Evolutionary conservation across 2,113 vertebrate species (phyloP), one percentile per base, ranked within the genome.

Genomic region (Vulpes ferrilata): DNA sequence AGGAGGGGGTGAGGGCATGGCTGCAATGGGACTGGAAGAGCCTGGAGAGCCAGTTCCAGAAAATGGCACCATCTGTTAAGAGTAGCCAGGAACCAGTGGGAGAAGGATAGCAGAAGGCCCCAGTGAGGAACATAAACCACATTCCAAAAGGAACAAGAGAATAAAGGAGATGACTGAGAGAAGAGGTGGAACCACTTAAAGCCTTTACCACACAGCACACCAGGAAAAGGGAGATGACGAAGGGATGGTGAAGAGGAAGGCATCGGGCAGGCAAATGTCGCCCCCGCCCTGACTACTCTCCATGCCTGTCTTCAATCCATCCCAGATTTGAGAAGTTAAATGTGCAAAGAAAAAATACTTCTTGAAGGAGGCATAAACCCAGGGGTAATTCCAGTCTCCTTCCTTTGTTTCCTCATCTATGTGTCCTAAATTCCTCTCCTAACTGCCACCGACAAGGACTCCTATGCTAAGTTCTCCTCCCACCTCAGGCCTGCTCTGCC

Each of bases 1-100:
- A 30, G 51, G 60, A 59, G 17, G 19, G 2, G 35, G 30, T 0
- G 3, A 32, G 25, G 17, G 43, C 5, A 25, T 2, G 1, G 71
- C 71, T 35, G 17, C 38, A 30, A 1, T 4, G 25, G 20, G 27
- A 53, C 48, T 7, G 27, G 2, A 62, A 74, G 4, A 23, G n/a
- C 10, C 74, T 43, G 1, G 20, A 76, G 67, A 83, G 81, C 10
- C 90, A 38, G 79, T 27, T 78, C 87, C 19, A 71, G 38, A 30
- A 82, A 59, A 81, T 0, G 12, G 80, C 9, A 69, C 65, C 12
- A n/a, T 38, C 73, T 32, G 11, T 15, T 30, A 51, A 9, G 60
- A 67, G 60, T 1, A 30, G 51, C 12, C 48, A 88, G 76, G n/a
- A 43, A 27, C 81, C 82, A 67, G 73, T 7, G 30, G 43, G 48